Conservation (phyloP, 2,888 invertebrate genomes). For the Elaeidobius kamerunicus region DNA sequence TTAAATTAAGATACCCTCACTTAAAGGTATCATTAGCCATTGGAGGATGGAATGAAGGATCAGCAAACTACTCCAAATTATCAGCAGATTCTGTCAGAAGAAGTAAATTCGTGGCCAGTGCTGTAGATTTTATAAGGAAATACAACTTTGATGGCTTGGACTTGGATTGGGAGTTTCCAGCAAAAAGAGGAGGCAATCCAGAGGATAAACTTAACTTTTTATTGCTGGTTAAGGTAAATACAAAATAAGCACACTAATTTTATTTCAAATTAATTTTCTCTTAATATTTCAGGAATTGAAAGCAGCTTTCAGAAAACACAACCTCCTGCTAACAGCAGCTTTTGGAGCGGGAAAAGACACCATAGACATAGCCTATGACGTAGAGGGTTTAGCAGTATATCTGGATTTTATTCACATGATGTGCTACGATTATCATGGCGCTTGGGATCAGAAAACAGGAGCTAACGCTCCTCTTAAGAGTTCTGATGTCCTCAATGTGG, state of each 20-base stretch:
- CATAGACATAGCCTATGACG: conserved; percentile 75
- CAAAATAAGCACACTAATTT: background rate
- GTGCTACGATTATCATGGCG: conserved; percentile 88
- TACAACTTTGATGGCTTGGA: conserved; percentile 76
- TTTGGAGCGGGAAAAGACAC: conserved; percentile 74
- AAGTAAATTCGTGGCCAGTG: conserved; percentile 66
- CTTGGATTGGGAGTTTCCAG: conserved; percentile 84
- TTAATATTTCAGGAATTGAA: conserved; percentile 65
- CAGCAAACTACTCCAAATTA: conserved; percentile 67
- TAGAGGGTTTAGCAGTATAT: conserved; percentile 64
- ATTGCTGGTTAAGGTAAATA: conserved; percentile 66
- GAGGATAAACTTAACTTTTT: conserved; percentile 77
- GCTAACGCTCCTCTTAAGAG: conserved; percentile 74
- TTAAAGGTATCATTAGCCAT: conserved; percentile 72
- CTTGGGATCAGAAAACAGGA: conserved; percentile 73
- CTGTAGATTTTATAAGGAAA: conserved; percentile 63
- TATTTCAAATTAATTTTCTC: background rate
- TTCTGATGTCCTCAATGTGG: conserved; percentile 64
- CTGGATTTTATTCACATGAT: conserved; percentile 77
- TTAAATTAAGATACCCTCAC: conserved; percentile 68
- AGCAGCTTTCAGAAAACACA: conserved; percentile 64
- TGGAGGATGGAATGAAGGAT: conserved; percentile 92
- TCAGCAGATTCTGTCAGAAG: conserved; percentile 63
- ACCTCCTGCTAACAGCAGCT: conserved; percentile 75
- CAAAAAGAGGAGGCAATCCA: conserved; percentile 69